A percentile compares a stretch with the other conserved stretches of the same genome.
phyloP scores from a whole-genome alignment of 2,113 vertebrate genomes.

The Aphyosemion australe region DNA sequence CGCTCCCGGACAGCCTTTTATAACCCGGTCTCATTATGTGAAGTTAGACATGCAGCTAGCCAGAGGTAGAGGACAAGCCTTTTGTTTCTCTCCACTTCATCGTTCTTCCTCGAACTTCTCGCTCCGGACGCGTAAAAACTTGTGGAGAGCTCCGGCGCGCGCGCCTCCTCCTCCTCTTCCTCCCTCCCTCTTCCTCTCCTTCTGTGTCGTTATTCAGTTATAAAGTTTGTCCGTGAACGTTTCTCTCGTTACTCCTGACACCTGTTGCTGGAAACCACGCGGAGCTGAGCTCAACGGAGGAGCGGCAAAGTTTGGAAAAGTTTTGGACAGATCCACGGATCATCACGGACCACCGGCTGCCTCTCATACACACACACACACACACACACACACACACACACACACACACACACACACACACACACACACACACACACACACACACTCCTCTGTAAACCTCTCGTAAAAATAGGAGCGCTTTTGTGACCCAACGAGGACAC shows the following conservation, averaged over 20 bases:
- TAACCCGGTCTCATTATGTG: no score
- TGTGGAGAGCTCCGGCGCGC: conserved; percentile 2
- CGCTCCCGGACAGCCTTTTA: not conserved
- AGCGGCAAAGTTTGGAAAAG: not conserved
- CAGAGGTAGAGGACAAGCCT: conserved; percentile 5
- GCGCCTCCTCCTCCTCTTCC: conserved; percentile 2
- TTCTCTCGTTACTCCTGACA: conserved; percentile 54
- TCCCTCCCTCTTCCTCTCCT: not conserved
- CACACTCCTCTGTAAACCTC: not conserved
- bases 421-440: not conserved
- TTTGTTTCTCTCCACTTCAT: conserved; percentile 18
- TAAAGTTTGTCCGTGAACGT: conserved; percentile 52
- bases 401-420: not conserved
- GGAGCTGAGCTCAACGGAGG: not conserved
- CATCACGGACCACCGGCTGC: not conserved
- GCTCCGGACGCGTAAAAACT: conserved; percentile 14
- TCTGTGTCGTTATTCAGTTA: conserved; percentile 37
- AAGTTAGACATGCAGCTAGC: no score
- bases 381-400: not conserved
- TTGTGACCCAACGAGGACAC: conserved; percentile 8
- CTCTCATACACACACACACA: not conserved
- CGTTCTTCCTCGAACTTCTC: conserved; percentile 28
- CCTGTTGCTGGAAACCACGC: conserved; percentile 58
- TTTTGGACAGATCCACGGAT: not conserved
- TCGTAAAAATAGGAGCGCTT: conserved; percentile 6